Evolutionary conservation across 2,113 vertebrate species (phyloP).

Genomic region (Eulacestoma nigropectus): DNA sequence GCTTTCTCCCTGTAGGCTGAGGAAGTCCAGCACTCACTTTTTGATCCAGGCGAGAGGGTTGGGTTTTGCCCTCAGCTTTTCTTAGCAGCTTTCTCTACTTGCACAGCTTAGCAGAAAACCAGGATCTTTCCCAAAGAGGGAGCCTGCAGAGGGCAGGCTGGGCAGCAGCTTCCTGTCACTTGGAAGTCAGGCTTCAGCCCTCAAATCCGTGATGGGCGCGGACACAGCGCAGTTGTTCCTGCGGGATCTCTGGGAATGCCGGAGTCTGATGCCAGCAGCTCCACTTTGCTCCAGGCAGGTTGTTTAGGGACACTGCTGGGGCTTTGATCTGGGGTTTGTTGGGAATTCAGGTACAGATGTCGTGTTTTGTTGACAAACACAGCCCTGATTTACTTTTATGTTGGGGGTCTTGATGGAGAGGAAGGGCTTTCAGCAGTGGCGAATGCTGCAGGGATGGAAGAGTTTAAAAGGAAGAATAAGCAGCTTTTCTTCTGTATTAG

Average conservation of each 20-base stretch:
- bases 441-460: not conserved
- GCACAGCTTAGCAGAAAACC: not conserved
- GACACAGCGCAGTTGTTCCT: not conserved
- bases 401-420: not conserved
- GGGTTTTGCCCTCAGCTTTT: not conserved
- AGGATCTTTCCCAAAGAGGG: not conserved
- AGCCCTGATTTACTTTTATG: not conserved
- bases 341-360: not conserved
- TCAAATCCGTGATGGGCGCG: not conserved
- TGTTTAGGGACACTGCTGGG: not conserved
- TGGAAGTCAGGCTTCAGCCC: not conserved
- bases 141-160: not conserved
- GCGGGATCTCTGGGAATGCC: rapidly evolving
- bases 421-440: not conserved
- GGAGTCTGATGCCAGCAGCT: not conserved
- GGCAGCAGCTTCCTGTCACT: not conserved
- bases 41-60: too few relatives aligned
- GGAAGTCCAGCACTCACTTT: not conserved
- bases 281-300: not conserved
- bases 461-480: not conserved
- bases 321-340: not conserved
- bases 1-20: not conserved
- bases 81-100: not conserved
- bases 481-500: not conserved
- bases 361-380: not conserved